Evolutionary conservation across 2,113 vertebrate species (phyloP).

Genomic region (Connochaetes taurinus): DNA sequence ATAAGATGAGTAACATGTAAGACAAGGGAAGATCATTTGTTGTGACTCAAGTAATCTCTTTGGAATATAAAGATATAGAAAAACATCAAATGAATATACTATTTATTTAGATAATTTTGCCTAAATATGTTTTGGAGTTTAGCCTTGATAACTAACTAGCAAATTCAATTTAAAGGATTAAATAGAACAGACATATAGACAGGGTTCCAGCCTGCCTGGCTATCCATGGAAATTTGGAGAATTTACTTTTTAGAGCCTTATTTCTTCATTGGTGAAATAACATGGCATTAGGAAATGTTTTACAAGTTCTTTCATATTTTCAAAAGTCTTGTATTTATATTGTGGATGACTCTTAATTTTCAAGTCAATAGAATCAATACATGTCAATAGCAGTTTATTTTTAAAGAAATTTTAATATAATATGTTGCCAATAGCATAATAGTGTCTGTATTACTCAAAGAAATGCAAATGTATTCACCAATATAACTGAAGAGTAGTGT

Average conservation of each 20-base stretch:
- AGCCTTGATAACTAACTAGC: neutral
- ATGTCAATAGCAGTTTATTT: neutral
- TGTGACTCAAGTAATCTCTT: neutral
- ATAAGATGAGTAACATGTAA: neutral
- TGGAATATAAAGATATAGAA: neutral
- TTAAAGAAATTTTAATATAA: neutral
- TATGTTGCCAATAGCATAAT: neutral
- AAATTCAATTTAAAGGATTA: neutral
- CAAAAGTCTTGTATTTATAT: neutral
- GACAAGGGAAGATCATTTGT: neutral
- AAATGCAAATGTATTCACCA: neutral
- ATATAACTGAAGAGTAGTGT: neutral
- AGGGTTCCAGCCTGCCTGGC: accelerated
- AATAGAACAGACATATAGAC: neutral
- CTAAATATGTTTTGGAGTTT: neutral
- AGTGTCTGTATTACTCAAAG: neutral
- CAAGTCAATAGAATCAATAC: neutral
- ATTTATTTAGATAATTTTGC: neutral
- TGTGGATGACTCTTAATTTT: neutral
- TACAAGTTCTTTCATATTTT: neutral
- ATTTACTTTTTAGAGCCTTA: neutral
- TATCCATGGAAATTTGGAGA: neutral
- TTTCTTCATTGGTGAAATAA: neutral
- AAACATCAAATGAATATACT: neutral
- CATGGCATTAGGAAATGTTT: neutral